These are phyloP conservation scores for Castor canadensis DNA, from an alignment of 2,113 vertebrate species.

Conservation along the genomic window DNA sequence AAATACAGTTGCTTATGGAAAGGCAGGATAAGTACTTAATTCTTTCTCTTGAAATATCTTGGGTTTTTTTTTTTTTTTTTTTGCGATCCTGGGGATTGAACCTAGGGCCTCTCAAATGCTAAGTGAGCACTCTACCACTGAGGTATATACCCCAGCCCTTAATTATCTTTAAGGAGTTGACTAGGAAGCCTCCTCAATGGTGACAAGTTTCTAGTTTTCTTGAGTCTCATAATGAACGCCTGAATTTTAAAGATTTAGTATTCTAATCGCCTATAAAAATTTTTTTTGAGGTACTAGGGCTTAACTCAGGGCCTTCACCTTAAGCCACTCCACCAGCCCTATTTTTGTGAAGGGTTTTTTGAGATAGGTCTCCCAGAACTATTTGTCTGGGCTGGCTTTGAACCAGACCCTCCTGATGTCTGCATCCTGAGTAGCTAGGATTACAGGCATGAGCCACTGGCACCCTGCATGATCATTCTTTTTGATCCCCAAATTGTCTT, in stretches of 20 bases:
- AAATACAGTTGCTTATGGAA: constrained; percentile 37
- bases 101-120: neutral
- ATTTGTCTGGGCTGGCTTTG: too few species aligned
- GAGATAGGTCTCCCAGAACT: too few species aligned
- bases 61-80: neutral
- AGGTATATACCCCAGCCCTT: neutral
- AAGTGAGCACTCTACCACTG: neutral
- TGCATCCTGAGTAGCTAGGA: too few species aligned
- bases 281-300: neutral
- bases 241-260: neutral
- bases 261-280: neutral
- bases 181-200: neutral
- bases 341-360: too few species aligned
- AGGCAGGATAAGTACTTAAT: neutral
- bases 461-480: neutral
- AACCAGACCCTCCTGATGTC: too few species aligned
- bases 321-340: too few species aligned
- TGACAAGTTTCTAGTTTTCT: constrained; percentile 11
- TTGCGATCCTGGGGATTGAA: neutral
- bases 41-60: constrained; percentile 12
- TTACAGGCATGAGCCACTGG: neutral
- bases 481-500: neutral
- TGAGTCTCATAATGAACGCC: neutral
- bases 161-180: neutral
- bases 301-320: neutral